Evolutionary conservation across 2,888 invertebrate species (phyloP).

Genomic region (Drosophila monieri): DNA sequence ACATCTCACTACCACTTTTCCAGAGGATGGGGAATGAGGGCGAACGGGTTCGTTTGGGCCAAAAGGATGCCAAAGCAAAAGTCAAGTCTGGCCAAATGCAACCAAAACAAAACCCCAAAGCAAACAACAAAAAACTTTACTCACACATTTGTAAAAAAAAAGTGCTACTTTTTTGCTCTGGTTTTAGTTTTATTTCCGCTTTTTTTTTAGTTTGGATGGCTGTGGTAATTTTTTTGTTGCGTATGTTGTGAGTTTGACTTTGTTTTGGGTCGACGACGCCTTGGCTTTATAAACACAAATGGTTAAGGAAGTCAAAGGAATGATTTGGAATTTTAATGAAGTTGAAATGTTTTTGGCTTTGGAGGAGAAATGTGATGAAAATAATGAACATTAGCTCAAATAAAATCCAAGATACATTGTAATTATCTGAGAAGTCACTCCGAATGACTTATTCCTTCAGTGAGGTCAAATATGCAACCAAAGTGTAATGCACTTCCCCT

Average conservation of each 20-base stretch:
- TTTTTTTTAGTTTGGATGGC: conserved; percentile 22
- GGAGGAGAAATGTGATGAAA: background rate
- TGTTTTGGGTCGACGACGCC: conserved; percentile 42
- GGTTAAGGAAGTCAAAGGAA: conserved; percentile 46
- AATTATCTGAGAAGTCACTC: background rate
- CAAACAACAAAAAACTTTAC: conserved; percentile 34
- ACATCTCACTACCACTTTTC: conserved; percentile 60
- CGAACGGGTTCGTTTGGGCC: conserved; percentile 59
- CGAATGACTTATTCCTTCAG: background rate
- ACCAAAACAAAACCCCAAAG: conserved; percentile 63
- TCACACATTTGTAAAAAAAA: conserved; percentile 32
- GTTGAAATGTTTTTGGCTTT: background rate
- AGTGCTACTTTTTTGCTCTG: conserved; percentile 18
- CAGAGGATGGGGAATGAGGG: background rate
- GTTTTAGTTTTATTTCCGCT: conserved; percentile 4
- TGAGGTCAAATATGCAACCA: conserved; percentile 13
- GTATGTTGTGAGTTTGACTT: conserved; percentile 10
- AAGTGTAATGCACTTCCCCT: conserved; percentile 65
- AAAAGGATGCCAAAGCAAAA: conserved; percentile 58
- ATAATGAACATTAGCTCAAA: background rate
- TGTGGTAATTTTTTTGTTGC: conserved; percentile 15
- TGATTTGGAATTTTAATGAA: conserved; percentile 19
- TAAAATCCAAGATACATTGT: background rate
- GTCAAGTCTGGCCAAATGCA: conserved; percentile 67
- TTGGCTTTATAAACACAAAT: conserved; percentile 58